Evolutionary conservation across 2,888 invertebrate species (phyloP).

Genomic region (Selenia dentaria): DNA sequence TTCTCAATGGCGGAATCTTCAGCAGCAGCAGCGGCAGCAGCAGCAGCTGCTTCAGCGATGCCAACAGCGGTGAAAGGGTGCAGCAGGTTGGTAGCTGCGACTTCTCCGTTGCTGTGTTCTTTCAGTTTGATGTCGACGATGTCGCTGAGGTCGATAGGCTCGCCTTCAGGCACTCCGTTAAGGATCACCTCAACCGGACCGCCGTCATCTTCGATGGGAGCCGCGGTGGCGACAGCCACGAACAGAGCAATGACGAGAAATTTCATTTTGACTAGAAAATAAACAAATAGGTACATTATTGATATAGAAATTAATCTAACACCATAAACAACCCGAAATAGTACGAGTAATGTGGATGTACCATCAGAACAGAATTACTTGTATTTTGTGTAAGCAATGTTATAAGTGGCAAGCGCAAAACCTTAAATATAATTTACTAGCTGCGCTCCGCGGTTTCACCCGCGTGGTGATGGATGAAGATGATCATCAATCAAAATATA

Average conservation of each 20-base stretch:
- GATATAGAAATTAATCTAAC: too few relatives aligned
- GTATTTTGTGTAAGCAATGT: too few relatives aligned
- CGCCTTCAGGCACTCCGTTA: slow-evolving; percentile 58
- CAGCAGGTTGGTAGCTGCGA: slow-evolving; percentile 50
- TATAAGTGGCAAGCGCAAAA: too few relatives aligned
- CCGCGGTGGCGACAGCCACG: slow-evolving; percentile 54
- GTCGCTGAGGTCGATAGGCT: slow-evolving; percentile 53
- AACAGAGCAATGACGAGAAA: slow-evolving; percentile 56
- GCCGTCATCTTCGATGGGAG: slow-evolving; percentile 46
- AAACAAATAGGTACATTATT: background rate
- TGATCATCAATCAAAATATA: too few relatives aligned
- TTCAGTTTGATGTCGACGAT: slow-evolving; percentile 56
- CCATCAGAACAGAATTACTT: too few relatives aligned
- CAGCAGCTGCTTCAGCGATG: slow-evolving; percentile 52
- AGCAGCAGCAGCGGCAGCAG: slow-evolving; percentile 26
- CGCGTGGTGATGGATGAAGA: too few relatives aligned
- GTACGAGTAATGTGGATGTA: too few relatives aligned
- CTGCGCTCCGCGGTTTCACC: too few relatives aligned
- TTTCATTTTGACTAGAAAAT: slow-evolving; percentile 60
- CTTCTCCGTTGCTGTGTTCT: slow-evolving; percentile 47
- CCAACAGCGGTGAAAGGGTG: slow-evolving; percentile 59
- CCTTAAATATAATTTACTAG: too few relatives aligned
- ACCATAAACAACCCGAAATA: too few relatives aligned
- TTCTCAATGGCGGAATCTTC: too few relatives aligned
- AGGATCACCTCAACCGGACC: slow-evolving; percentile 59